Base-by-base conservation (phyloP, 2,888 invertebrate genomes). In the Erebia ligea region DNA sequence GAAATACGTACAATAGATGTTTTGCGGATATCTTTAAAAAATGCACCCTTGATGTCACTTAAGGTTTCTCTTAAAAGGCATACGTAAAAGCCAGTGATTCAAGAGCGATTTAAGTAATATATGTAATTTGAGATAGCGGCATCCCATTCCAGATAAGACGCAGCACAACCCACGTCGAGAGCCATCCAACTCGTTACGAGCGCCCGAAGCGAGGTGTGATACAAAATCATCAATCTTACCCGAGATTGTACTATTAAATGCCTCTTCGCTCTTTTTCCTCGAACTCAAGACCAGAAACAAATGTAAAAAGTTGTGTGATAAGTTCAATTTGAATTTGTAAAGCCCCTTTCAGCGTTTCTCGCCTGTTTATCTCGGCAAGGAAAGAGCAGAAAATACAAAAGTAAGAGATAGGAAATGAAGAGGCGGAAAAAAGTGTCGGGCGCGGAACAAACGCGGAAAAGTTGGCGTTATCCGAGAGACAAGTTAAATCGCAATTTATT, bases 281-380 rank as follows among this genome's bases (percentile, higher is more conserved):
- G 89, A 89, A 92, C 90, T 91, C 87, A 83, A 90, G 89, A 91
- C 91, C 92, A 93, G 92, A 93, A 93, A 93, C 93, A 93, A 93
- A 93, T 93, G 93, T 93, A 93, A 93, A 93, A 93, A 93, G 92
- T 93, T 93, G 91, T 92, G 93, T 92, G 93, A 93, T 93, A 93
- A 93, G 92, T 93, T 92, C 93, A 92, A 93, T 93, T 93, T 92
- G 93, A 93, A 93, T 93, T 93, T 93, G 93, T 92, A 93, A 93
- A 93, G 93, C 93, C 92, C 93, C 91, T 93, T 93, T 93, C 92
- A 92, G 82, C 93, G 90, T 90, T 90, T 91, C 91, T 91, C 93
- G 91, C 91, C 92, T 92, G 93, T 92, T 93, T 93, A 93, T 93
- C 93, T 92, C 89, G 86, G 85, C 86, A 84, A 86, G 88, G 89